Conservation (phyloP, 2,888 invertebrate species). For the Desoria tigrina region DNA sequence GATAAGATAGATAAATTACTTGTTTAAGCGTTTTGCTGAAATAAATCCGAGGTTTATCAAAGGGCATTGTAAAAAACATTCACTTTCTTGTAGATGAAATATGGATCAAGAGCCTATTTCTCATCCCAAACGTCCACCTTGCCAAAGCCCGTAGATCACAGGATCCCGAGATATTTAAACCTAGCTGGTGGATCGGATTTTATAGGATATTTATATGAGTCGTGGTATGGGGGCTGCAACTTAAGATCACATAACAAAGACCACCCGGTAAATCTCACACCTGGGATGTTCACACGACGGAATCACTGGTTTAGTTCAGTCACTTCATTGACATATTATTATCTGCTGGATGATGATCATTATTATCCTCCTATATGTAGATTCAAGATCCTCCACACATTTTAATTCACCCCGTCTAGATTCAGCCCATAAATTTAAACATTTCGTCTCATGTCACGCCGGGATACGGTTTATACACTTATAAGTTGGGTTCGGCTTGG, state of each 20-base stretch:
- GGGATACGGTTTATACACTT: constrained; percentile 2
- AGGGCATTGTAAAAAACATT: neutral
- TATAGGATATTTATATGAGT: constrained; percentile 18
- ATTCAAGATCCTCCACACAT: neutral
- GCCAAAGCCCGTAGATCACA: constrained; percentile 21
- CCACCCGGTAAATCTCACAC: constrained; percentile 53
- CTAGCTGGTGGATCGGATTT: neutral
- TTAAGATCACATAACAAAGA: constrained; percentile 30
- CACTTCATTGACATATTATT: constrained; percentile 34
- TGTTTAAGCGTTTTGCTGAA: constrained; percentile 8
- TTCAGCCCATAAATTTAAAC: constrained; percentile 10
- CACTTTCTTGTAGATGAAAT: constrained; percentile 28
- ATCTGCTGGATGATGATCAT: constrained; percentile 20
- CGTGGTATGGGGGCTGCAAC: constrained; percentile 22
- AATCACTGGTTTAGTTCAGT: constrained; percentile 9
- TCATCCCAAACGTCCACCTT: constrained; percentile 24
- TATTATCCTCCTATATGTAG: neutral
- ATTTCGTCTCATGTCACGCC: constrained; percentile 6
- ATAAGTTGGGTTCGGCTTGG: neutral
- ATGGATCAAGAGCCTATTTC: constrained; percentile 43
- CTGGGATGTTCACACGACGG: constrained; percentile 36
- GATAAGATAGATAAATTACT: neutral
- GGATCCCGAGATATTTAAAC: neutral
- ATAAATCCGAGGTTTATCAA: constrained; percentile 35
- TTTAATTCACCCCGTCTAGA: neutral